These are phyloP conservation scores for Eupeodes latifasciatus DNA, from an alignment of 2,888 invertebrate genomes.

Conservation along the genomic window DNA sequence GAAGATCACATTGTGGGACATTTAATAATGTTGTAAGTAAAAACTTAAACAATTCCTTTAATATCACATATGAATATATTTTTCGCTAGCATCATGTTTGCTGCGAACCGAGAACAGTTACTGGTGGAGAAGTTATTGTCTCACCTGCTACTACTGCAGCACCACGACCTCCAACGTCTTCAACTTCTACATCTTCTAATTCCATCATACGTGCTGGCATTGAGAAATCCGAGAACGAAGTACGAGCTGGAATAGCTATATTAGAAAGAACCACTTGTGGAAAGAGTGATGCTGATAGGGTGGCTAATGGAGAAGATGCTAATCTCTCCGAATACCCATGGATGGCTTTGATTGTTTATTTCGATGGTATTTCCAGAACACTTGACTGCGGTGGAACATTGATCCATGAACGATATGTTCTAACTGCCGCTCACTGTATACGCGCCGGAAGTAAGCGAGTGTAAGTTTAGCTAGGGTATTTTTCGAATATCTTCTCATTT, in stretches of 20 bases:
- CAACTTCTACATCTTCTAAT: too few relatives aligned
- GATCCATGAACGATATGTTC: constrained; percentile 76
- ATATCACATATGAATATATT: not conserved
- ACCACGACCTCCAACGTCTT: too few relatives aligned
- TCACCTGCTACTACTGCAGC: not conserved
- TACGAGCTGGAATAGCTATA: constrained; percentile 51
- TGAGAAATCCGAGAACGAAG: constrained; percentile 10
- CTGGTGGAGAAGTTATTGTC: constrained; percentile 17
- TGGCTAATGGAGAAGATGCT: constrained; percentile 87
- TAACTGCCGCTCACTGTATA: constrained; percentile 79
- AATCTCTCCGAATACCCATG: constrained; percentile 88
- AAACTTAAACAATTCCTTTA: not conserved
- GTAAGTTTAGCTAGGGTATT: constrained; percentile 31
- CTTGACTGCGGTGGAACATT: constrained; percentile 78
- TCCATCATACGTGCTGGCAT: not conserved
- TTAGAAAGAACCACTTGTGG: constrained; percentile 84
- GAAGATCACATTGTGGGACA: constrained; percentile 59
- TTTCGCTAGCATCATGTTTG: constrained; percentile 54
- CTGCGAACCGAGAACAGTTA: constrained; percentile 39
- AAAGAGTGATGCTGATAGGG: constrained; percentile 84
- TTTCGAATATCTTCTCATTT: not conserved
- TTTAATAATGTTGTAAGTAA: constrained; percentile 50
- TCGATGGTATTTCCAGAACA: constrained; percentile 76
- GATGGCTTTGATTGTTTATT: constrained; percentile 89
- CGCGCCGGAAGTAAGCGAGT: constrained; percentile 26